These are phyloP conservation scores for Ophion slaviceki DNA, from an alignment of 2,888 invertebrate genomes.

Conservation along the genomic window DNA sequence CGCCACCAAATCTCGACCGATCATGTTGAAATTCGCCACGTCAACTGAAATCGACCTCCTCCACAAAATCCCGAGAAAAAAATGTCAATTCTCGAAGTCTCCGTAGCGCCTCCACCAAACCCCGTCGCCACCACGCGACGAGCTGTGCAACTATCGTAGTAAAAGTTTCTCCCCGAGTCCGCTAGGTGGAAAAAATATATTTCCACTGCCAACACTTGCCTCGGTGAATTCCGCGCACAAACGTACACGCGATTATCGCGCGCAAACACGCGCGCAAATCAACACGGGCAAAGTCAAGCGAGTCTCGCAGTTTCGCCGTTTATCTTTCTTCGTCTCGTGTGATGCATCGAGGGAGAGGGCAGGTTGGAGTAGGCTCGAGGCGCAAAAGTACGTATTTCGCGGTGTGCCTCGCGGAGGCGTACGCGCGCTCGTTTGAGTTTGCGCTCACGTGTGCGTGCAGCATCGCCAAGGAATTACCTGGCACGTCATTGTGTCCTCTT, in stretches of 20 bases:
- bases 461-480: constrained; percentile 28
- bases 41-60: too few relatives aligned
- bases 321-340: neutral
- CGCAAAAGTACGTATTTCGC: constrained; percentile 29
- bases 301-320: constrained; percentile 8
- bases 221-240: neutral
- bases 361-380: neutral
- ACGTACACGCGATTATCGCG: too few relatives aligned
- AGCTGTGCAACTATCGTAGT: too few relatives aligned
- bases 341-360: neutral
- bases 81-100: too few relatives aligned
- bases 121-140: too few relatives aligned
- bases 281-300: neutral
- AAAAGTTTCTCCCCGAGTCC: too few relatives aligned
- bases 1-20: too few relatives aligned
- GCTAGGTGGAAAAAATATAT: neutral
- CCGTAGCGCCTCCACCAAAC: too few relatives aligned
- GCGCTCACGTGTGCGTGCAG: constrained; percentile 26
- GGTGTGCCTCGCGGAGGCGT: constrained; percentile 14
- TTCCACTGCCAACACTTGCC: neutral
- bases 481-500: constrained; percentile 2
- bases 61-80: too few relatives aligned
- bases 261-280: neutral
- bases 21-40: too few relatives aligned
- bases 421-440: constrained; percentile 22